These are phyloP conservation scores for Pteromalus puparum DNA, from an alignment of 1,140 invertebrate species.

Conservation along the genomic window DNA sequence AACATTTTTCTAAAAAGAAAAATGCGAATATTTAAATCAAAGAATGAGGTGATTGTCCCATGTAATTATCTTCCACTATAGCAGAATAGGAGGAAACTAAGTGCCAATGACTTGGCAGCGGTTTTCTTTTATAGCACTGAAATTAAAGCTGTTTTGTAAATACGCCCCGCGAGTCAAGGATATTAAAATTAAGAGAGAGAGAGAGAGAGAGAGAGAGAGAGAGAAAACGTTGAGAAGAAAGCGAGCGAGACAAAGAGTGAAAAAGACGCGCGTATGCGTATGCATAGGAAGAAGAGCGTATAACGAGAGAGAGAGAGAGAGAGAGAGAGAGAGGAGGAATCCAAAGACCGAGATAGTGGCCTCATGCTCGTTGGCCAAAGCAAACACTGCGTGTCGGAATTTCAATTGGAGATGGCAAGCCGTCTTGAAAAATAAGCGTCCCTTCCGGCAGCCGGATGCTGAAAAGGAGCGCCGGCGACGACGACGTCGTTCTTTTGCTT, in stretches of 20 bases:
- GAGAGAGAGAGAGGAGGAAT: too few relatives aligned
- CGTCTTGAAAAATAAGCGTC: not conserved
- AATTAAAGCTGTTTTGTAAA: not conserved
- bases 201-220: not conserved
- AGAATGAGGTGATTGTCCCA: too few relatives aligned
- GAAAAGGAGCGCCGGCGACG: not conserved
- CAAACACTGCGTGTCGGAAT: slow-evolving; percentile 35
- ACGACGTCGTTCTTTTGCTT: not conserved
- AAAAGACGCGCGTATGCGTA: not conserved
- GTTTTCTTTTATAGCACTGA: not conserved
- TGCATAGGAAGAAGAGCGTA: not conserved
- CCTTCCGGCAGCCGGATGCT: not conserved
- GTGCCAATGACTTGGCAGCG: too few relatives aligned
- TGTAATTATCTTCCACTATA: too few relatives aligned
- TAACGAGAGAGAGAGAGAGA: too few relatives aligned
- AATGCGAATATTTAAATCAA: too few relatives aligned
- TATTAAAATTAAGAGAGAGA: too few relatives aligned
- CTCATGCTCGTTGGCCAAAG: not conserved
- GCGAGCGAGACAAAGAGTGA: not conserved
- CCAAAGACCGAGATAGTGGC: not conserved
- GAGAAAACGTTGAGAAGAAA: not conserved
- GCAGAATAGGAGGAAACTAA: too few relatives aligned
- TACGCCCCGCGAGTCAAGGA: too few relatives aligned
- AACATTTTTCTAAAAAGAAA: too few relatives aligned
- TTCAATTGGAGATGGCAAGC: slow-evolving; percentile 8